Percentiles rank a stretch among this genome's conserved stretches.
Conservation (phyloP, 2,113 vertebrate species). For the Cyanoderma ruficeps region DNA sequence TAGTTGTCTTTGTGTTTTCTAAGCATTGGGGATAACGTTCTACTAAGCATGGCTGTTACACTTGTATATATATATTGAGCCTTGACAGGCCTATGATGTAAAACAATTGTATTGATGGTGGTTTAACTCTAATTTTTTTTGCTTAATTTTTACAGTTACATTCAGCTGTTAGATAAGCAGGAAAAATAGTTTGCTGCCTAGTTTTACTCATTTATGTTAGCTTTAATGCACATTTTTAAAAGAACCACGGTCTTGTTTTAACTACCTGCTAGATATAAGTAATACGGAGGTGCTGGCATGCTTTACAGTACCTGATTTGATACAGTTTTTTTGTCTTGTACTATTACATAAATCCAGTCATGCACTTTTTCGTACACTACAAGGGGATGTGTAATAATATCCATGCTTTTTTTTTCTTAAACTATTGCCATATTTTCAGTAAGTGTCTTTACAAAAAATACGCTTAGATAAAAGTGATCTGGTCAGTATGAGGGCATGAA, state of each 20-base stretch:
- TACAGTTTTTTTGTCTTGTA: constrained; percentile 83
- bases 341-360: constrained; percentile 90
- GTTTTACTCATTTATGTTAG: constrained; percentile 93
- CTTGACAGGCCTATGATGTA: constrained; percentile 93
- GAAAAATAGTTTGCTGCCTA: constrained; percentile 91
- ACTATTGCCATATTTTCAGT: constrained; percentile 80
- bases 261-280: constrained; percentile 91
- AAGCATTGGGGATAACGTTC: constrained; percentile 91
- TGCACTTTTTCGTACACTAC: constrained; percentile 96
- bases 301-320: constrained; percentile 87
- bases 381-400: constrained; percentile 95
- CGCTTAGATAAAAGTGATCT: constrained; percentile 79
- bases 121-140: constrained; percentile 80
- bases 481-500: constrained; percentile 79
- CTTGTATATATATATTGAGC: constrained; percentile 95
- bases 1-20: constrained; percentile 95
- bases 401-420: constrained; percentile 80
- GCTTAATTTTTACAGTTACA: constrained; percentile 87
- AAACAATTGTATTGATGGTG: constrained; percentile 96
- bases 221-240: constrained; percentile 87
- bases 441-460: constrained; percentile 77
- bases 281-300: constrained; percentile 92
- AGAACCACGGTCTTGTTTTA: constrained; percentile 90
- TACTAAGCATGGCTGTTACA: constrained; percentile 95
- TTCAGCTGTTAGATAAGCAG: constrained; percentile 89